These are phyloP conservation scores for Ceratitis capitata DNA, from an alignment of 1,140 invertebrate genomes.

Conservation along the genomic window DNA sequence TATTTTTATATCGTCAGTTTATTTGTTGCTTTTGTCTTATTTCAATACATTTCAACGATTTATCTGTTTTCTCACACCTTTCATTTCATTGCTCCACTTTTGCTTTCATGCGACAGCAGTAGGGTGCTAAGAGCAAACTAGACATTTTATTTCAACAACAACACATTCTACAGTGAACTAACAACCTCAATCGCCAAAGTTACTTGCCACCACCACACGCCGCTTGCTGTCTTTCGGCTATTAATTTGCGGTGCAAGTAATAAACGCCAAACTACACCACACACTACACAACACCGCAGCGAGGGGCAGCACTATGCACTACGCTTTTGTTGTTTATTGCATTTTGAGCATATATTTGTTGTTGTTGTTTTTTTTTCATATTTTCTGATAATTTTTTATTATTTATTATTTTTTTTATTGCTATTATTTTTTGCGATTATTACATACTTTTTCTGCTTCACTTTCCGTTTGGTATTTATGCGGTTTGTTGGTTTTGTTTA, in stretches of 20 bases:
- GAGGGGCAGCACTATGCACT: not conserved
- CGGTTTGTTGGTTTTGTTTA: not conserved
- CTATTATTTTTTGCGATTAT: constrained; percentile 5
- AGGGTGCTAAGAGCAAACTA: not conserved
- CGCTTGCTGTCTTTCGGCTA: not conserved
- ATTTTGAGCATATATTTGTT: not conserved
- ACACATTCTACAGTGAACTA: not conserved
- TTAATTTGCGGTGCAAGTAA: not conserved
- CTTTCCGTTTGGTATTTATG: not conserved
- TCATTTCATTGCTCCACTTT: not conserved
- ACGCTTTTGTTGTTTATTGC: not conserved
- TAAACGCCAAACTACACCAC: not conserved
- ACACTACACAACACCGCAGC: not conserved
- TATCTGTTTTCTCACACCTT: not conserved
- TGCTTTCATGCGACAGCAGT: not conserved
- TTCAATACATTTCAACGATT: not conserved
- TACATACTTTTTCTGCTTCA: not conserved
- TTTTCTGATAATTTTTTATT: no score
- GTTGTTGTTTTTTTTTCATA: not conserved
- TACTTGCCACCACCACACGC: not conserved
- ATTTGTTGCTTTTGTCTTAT: not conserved
- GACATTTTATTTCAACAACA: not conserved
- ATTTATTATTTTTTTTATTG: no score
- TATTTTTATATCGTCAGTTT: not conserved
- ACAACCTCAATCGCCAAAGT: no score